Evolutionary conservation across 2,888 invertebrate genomes (phyloP), one percentile per base, ranked within the genome.

Genomic region (Blera fallax): DNA sequence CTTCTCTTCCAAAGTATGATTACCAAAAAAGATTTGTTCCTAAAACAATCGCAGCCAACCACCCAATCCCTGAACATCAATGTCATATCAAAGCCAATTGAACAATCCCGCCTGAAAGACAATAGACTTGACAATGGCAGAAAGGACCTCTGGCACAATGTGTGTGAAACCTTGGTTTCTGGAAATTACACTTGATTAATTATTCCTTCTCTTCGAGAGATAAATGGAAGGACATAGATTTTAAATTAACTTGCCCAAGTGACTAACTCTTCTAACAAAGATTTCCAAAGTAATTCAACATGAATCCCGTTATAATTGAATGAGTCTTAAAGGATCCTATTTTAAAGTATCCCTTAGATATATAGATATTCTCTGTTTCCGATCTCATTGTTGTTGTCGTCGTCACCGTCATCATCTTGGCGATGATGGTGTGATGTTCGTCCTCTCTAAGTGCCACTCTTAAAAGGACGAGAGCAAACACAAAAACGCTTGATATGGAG

Each of bases 111-210:
- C 58, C 18, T n/a, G 8, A 32, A 50, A 40, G 62, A 65, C 11
- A 45, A 11, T 37, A 58, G 45, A 34, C 10, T 10, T 48, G 24
- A 21, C 29, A 27, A 52, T n/a, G n/a, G 8, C 37, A 27, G 14
- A 14, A 56, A 29, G 37, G 50, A 77, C 69, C 24, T 67, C 29
- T 32, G 27, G 10, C 27, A 27, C 16, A 24, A 8, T 10, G 14
- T 6, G 32, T 54, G 8, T 62, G 43, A 10, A 29, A 43, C 16
- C 4, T 16, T 8, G 48, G 16, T 27, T 29, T 29, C 58, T 65
- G 72, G 40, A 65, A 72, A 79, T 79, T 58, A 65, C 58, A 72
- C 73, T 67, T 80, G 73, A 80, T 80, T 80, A 80, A 80, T 80
- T 73, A 73, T 80, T 80, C 58, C 50, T 10, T 11, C 60, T 67